Percentiles rank a stretch among this genome's conserved stretches.
Evolutionary conservation across 1,140 invertebrate genomes (phyloP).

Genomic region (Aplysia californica): DNA sequence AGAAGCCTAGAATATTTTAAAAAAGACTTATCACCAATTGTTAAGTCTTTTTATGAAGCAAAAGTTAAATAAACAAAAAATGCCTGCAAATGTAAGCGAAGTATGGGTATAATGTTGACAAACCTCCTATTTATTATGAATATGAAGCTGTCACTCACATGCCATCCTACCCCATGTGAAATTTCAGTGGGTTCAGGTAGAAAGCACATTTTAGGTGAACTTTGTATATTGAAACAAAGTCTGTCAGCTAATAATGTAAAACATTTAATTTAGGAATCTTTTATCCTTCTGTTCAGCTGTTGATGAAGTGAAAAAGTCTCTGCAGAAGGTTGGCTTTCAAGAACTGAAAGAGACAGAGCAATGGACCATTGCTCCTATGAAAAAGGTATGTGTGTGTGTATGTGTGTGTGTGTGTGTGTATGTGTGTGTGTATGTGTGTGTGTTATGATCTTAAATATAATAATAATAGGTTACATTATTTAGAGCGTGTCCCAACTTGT

Average conservation of each 20-base stretch:
- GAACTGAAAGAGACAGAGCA: slow-evolving; percentile 65
- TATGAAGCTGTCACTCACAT: not conserved
- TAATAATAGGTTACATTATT: too few species aligned
- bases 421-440: not conserved
- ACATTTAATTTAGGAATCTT: not conserved
- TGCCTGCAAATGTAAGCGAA: not conserved
- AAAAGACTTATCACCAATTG: too few species aligned
- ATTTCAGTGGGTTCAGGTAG: not conserved
- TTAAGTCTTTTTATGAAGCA: too few species aligned
- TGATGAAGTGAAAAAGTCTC: slow-evolving; percentile 60
- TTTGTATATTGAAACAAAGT: not conserved
- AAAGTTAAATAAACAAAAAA: too few species aligned
- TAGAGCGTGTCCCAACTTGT: not conserved
- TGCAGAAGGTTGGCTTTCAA: slow-evolving; percentile 65
- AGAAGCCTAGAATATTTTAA: too few species aligned
- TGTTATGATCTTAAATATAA: not conserved
- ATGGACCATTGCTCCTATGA: slow-evolving; percentile 64
- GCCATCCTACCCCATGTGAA: not conserved
- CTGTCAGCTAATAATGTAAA: not conserved
- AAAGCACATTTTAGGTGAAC: not conserved
- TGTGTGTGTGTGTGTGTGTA: not conserved
- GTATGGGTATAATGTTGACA: not conserved
- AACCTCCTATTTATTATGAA: not conserved
- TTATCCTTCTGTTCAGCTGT: slow-evolving; percentile 59
- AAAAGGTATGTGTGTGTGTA: slow-evolving; percentile 56